Evolutionary conservation across 23 tunicate genomes (phyloP), one percentile per base, ranked within the genome.

Genomic region (Trididemnum nubilum): DNA sequence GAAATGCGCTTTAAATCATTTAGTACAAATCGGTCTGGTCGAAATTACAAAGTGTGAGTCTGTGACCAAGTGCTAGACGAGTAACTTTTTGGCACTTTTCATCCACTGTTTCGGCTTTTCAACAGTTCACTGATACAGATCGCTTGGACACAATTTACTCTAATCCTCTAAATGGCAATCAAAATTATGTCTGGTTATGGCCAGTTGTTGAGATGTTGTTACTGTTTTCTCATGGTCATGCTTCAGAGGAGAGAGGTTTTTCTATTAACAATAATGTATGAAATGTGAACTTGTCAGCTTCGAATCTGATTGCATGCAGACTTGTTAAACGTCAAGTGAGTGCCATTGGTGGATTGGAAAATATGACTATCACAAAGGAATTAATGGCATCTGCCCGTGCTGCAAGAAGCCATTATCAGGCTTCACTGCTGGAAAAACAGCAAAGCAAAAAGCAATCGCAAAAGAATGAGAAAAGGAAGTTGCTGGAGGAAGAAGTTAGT

Each of bases 161-260:
- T 44, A 15, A 44, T 44, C 54, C 15, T 44, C 9, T 44, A 15
- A 44, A 15, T 15, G 15, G 54, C 54, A 44, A 15, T 44, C 54
- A 44, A 7, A 44, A 15, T 7, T 15, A 44, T 44, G 54, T 15
- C 54, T 15, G 12, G 54, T 7, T 15, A 44, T 44, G 54, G 12
- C 54, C 54, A 9, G 54, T 44, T 44, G 15, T 44, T 7, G 15
- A 44, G 54, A 9, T 44, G 9, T 44, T 44, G 54, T 44, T 44
- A 15, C 9, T 44, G 54, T 61, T 61, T 4, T 61, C 69, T 4
- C 69, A 22, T 61, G 69, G 69, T 22, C 24, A 61, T 4, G 69
- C 69, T 61, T 4, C 69, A 61, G 69, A 9, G 12, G 57, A 61
- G 29, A n/a, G 69, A 61, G 69, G 19, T 4, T 61, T 61, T 61